A percentile compares a stretch with the other conserved stretches of the same genome.
These are phyloP conservation scores for Rhagium mordax DNA, from an alignment of 2,888 invertebrate genomes.

Conservation along the genomic window DNA sequence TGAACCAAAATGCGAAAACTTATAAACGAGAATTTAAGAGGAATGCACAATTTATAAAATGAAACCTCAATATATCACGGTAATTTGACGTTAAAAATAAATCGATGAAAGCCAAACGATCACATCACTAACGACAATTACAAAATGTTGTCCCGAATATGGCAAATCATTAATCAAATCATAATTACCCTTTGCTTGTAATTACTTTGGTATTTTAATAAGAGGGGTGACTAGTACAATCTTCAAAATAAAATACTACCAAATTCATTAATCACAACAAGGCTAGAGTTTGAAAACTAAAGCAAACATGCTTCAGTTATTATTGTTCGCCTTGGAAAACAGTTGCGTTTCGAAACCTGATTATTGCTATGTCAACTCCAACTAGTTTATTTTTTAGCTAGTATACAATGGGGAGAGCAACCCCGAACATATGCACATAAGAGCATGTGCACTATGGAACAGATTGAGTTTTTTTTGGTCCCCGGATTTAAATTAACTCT, in stretches of 20 bases:
- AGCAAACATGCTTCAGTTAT: constrained; percentile 5
- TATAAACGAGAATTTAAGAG: background rate
- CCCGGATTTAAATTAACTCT: constrained; percentile 56
- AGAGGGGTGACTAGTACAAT: constrained; percentile 60
- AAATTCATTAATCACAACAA: constrained; percentile 58
- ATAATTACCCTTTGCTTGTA: constrained; percentile 56
- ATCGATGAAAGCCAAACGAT: constrained; percentile 46
- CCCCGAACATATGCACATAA: constrained; percentile 51
- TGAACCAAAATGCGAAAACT: background rate
- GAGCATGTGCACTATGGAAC: constrained; percentile 47
- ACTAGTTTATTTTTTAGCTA: constrained; percentile 8
- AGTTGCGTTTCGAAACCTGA: constrained; percentile 1
- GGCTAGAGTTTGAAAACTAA: constrained; percentile 35
- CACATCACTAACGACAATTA: constrained; percentile 49
- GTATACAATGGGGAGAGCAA: constrained; percentile 13
- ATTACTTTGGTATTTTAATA: constrained; percentile 60
- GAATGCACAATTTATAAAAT: constrained; percentile 28
- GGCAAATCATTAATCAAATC: constrained; percentile 58
- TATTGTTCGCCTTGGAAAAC: background rate
- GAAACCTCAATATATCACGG: constrained; percentile 42
- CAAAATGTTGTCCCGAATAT: constrained; percentile 54
- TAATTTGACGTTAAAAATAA: constrained; percentile 44
- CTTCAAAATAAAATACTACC: constrained; percentile 61
- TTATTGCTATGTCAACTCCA: constrained; percentile 15
- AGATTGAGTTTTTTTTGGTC: constrained; percentile 57